phyloP scores from a whole-genome alignment of 2,888 invertebrate species.

The Orthosia gothica region DNA sequence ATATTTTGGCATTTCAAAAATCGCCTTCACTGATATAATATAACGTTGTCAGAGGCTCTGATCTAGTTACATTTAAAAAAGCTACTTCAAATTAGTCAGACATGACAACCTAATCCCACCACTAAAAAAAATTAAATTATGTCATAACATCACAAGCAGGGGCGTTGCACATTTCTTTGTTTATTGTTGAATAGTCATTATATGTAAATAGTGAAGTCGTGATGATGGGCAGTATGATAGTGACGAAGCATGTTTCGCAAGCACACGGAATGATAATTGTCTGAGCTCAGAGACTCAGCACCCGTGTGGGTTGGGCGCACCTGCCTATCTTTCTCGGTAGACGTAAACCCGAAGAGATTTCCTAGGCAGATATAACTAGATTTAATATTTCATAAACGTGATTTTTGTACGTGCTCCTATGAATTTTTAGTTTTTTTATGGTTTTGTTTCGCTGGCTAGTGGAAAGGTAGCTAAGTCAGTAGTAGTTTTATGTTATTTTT shows the following conservation, averaged over 20 bases:
- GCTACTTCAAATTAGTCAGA: conserved; percentile 36
- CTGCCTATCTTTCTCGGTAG: conserved; percentile 84
- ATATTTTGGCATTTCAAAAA: no score
- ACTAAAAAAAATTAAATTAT: conserved; percentile 72
- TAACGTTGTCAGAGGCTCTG: neutral
- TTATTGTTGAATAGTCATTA: conserved; percentile 91
- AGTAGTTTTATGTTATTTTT: neutral
- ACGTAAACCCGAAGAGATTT: conserved; percentile 77
- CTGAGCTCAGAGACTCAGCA: conserved; percentile 74
- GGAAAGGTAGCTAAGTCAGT: neutral
- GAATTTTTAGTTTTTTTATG: conserved; percentile 75
- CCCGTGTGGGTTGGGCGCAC: conserved; percentile 80
- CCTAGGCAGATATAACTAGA: conserved; percentile 83
- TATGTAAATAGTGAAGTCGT: conserved; percentile 91
- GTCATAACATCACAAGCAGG: conserved; percentile 74
- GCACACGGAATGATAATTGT: conserved; percentile 89
- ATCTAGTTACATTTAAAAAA: conserved; percentile 19
- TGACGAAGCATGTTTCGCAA: conserved; percentile 90
- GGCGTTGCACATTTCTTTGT: conserved; percentile 85
- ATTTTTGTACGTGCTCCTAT: conserved; percentile 83
- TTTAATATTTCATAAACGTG: conserved; percentile 91
- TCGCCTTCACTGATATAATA: no score
- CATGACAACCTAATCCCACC: conserved; percentile 68
- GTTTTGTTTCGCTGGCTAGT: conserved; percentile 11
- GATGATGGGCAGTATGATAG: conserved; percentile 89